Base-by-base conservation (phyloP, 2,797 vertebrate genomes). In the Perodicticus potto region DNA sequence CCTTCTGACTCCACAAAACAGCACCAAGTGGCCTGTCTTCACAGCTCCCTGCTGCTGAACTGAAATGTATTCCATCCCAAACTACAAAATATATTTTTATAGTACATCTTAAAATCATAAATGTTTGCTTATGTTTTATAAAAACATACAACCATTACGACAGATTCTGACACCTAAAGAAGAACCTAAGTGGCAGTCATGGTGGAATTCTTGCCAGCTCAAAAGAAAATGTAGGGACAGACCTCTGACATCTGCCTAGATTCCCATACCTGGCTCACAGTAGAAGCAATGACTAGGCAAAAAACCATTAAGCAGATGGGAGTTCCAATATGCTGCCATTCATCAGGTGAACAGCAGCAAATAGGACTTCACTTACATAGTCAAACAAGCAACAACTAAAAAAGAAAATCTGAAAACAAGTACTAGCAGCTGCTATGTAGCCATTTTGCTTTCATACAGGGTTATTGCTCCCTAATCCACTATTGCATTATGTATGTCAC, bases 11-110 rank as follows among this genome's bases (percentile, higher is more conserved):
- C 92, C 76, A 90, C 91, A 93, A 96, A 72, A 61, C 59, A 97
- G 95, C 88, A 97, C 93, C 97, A 96, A 97, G 94, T 84, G 97
- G 96, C 94, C 97, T 96, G 96, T 82, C 93, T 97, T 86, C 93
- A 96, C 29, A 92, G 95, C 90, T 96, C n/a, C 3, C 83, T 70
- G 74, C 17, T 96, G 88, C 37, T 80, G 94, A 97, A 95, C 49
- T 96, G 55, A 90, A 97, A 92, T 12, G 70, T 40, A 0, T 20
- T 45, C 61, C 92, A 82, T 78, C 86, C 92, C 91, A 72, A 95
- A 69, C 29, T 70, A 92, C 82, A 94, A 92, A 96, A 86, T 90
- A 57, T 45, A 95, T 81, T 77, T 96, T 70, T 55, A 86, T 29
- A 86, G 27, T 77, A 61, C 91, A 59, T 83, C 72, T 96, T 61